phyloP scores from a whole-genome alignment of 2,113 vertebrate species.

The Melanotaenia duboulayi region DNA sequence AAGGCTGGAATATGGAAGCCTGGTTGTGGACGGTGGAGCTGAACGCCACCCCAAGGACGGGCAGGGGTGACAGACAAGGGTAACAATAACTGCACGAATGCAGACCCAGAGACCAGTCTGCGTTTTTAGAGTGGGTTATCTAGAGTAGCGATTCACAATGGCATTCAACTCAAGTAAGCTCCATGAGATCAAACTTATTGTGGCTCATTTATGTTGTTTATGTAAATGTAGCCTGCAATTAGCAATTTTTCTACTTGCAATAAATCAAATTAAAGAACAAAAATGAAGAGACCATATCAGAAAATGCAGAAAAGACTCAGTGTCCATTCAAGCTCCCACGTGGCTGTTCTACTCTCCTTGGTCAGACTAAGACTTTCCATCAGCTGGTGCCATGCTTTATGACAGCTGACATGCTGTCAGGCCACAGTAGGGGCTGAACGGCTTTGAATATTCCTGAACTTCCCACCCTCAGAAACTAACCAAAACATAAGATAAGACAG shows the following conservation, averaged over 20 bases:
- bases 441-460: conserved; percentile 33
- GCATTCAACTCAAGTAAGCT: conserved; percentile 4
- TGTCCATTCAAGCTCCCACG: conserved; percentile 21
- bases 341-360: conserved; percentile 29
- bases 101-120: conserved; percentile 16
- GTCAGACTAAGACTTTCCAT: conserved; percentile 75
- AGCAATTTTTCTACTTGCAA: background rate
- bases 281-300: conserved; percentile 15
- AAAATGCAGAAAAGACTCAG: conserved; percentile 3
- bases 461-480: conserved; percentile 17
- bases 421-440: conserved; percentile 34
- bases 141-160: background rate
- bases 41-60: conserved; percentile 79
- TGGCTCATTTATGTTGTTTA: background rate
- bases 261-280: conserved; percentile 17
- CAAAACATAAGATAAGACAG: background rate
- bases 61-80: conserved; percentile 83
- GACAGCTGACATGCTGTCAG: conserved; percentile 76
- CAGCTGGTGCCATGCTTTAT: conserved; percentile 73
- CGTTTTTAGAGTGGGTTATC: conserved; percentile 29
- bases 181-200: background rate
- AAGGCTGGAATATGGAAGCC: conserved; percentile 72
- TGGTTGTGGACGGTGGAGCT: conserved; percentile 44
- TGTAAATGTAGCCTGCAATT: background rate
- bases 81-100: conserved; percentile 43